A percentile compares a stretch with the other conserved stretches of the same genome.
These are phyloP conservation scores for Rhagologus leucostigma DNA, from an alignment of 2,113 vertebrate species.

Conservation along the genomic window DNA sequence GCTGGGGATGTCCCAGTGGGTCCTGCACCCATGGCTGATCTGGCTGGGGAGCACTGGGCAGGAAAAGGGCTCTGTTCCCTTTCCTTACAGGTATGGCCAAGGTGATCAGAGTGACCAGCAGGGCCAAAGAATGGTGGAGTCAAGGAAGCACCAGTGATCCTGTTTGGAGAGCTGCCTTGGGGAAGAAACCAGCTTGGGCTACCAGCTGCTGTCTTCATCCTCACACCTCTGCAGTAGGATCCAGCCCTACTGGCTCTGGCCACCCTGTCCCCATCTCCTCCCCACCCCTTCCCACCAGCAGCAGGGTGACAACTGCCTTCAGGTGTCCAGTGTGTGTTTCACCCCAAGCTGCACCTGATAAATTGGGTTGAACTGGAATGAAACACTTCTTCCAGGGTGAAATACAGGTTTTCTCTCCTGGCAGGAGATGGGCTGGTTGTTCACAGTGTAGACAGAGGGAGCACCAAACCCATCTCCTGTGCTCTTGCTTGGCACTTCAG, in stretches of 20 bases:
- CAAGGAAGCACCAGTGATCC: background rate
- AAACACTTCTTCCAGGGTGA: background rate
- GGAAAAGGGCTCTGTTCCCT: background rate
- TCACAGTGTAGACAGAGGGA: background rate
- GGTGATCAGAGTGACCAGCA: background rate
- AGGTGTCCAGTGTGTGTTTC: background rate
- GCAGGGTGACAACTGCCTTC: background rate
- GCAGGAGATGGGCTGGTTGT: background rate
- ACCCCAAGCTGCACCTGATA: rapidly evolving
- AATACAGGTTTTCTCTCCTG: background rate
- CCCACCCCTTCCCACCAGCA: background rate
- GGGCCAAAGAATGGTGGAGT: background rate
- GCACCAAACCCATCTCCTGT: background rate
- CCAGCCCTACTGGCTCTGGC: background rate
- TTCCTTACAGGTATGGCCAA: background rate
- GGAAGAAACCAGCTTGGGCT: background rate
- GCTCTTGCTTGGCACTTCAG: background rate
- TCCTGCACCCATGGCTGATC: background rate
- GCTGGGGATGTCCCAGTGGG: rapidly evolving
- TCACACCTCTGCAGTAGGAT: background rate
- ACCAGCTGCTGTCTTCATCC: background rate
- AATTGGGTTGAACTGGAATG: background rate
- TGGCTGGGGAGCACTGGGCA: background rate
- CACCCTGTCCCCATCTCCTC: background rate
- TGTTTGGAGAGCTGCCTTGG: background rate